phyloP scores from a whole-genome alignment of 2,113 vertebrate genomes.

The Podiceps cristatus region DNA sequence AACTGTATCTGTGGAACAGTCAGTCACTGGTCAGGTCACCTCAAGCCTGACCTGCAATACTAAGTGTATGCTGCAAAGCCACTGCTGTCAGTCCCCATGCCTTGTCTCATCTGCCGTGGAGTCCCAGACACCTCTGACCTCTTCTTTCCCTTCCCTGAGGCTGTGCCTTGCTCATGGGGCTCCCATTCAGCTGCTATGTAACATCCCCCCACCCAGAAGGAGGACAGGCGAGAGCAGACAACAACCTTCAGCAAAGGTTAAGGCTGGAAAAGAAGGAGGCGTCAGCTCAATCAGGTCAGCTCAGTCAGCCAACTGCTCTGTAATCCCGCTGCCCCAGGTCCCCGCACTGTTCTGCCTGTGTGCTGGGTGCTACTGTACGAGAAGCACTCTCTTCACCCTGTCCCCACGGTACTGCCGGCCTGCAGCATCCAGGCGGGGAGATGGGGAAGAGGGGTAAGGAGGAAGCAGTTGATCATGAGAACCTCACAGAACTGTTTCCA shows the following conservation, averaged over 20 bases:
- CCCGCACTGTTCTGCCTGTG: not conserved
- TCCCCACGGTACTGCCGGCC: not conserved
- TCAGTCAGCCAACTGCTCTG: not conserved
- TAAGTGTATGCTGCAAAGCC: not conserved
- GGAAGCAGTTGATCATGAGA: not conserved
- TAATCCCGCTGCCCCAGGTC: not conserved
- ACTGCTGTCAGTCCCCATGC: not conserved
- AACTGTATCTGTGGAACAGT: not conserved
- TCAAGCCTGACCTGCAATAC: conserved; percentile 24
- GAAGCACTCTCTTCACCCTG: not conserved
- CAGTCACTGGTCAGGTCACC: not conserved
- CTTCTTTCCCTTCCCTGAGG: not conserved
- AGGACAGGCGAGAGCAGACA: not conserved
- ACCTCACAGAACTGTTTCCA: not conserved
- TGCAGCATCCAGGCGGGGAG: not conserved
- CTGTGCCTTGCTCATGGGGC: not conserved
- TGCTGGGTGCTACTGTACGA: rapidly evolving
- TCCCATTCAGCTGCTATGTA: not conserved
- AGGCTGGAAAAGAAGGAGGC: not conserved
- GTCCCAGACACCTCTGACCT: not conserved
- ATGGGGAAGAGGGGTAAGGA: not conserved
- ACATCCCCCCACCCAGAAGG: not conserved
- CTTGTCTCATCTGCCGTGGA: not conserved
- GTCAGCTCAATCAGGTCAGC: conserved; percentile 12
- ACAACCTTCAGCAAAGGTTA: conserved; percentile 5